Base-by-base conservation (phyloP, 2,797 vertebrate genomes). In the Manis pentadactyla region DNA sequence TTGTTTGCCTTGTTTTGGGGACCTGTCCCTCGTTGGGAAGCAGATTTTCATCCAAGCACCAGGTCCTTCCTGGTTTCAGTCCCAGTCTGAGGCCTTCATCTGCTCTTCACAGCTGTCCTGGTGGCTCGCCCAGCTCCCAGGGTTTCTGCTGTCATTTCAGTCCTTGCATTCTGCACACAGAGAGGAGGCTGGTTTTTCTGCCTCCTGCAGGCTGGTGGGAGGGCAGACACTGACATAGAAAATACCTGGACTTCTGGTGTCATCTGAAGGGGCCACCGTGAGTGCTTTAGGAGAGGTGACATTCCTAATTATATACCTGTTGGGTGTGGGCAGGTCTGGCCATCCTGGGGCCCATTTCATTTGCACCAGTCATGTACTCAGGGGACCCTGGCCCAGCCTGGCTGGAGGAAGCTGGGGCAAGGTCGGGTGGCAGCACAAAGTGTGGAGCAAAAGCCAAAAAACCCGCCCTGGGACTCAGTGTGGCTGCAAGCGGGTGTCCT, bases 291-390 rank as follows among this genome's bases (percentile, higher is more conserved):
- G 75, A 73, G 66, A 27, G 46, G 57, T 27, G 85, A 19, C 34
- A 1, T 55, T 42, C 34, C 57, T 55, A 7, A 9, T 73, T n/a
- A 3, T 0, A 4, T 2, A 42, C 27, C 83, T 74, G 25, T 46
- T 11, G 74, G 10, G n/a, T 19, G 42, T n/a, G 42, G 19, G n/a
- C n/a, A 42, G 42, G 42, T 23, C 34, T 34, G 21, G 12, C 13
- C 2, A 39, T 49, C 61, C 7, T 53, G 3, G 15, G 31, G 31
- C 18, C 1, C 2, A 10, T 21, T 71, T 53, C 64, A 1, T 29
- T 46, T 34, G 10, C 23, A 4, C 25, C 11, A 0, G 0, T 31
- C 29, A 0, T 12, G 34, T 55, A 1, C 27, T 37, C 5, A 1
- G 0, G 46, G 69, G 21, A 53, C 66, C 27, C 0, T 8, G 34